Evolutionary conservation across 2,888 invertebrate species (phyloP).

Genomic region (Magallana nippona): DNA sequence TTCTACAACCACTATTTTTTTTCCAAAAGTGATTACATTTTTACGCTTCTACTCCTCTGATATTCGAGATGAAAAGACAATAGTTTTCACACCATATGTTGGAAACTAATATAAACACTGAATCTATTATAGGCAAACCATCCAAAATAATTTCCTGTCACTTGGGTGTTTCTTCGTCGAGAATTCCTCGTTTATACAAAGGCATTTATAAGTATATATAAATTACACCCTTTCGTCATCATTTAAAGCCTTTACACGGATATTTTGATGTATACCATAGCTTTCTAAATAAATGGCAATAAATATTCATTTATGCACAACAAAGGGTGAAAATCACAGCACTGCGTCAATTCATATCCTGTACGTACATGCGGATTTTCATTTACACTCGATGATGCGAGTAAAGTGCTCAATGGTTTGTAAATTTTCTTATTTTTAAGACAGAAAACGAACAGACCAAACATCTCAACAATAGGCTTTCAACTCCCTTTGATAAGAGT

Average conservation of each 20-base stretch:
- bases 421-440: too few relatives aligned
- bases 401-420: not conserved
- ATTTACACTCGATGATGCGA: not conserved
- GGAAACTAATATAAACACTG: too few relatives aligned
- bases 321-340: constrained; percentile 9
- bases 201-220: too few relatives aligned
- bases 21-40: not conserved
- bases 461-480: not conserved
- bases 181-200: too few relatives aligned
- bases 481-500: not conserved
- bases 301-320: constrained; percentile 11
- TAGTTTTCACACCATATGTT: too few relatives aligned
- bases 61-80: too few relatives aligned
- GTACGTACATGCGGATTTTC: not conserved
- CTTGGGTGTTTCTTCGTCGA: not conserved
- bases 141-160: too few relatives aligned
- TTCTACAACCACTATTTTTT: too few relatives aligned
- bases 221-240: not conserved
- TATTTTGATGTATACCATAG: not conserved
- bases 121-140: too few relatives aligned
- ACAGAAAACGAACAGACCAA: not conserved
- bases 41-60: not conserved
- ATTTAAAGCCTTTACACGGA: not conserved
- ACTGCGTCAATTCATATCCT: not conserved
- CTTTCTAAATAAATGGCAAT: not conserved